Evolutionary conservation across 2,888 invertebrate species (phyloP), one percentile per base, ranked within the genome.

Genomic region (Altica lythri): DNA sequence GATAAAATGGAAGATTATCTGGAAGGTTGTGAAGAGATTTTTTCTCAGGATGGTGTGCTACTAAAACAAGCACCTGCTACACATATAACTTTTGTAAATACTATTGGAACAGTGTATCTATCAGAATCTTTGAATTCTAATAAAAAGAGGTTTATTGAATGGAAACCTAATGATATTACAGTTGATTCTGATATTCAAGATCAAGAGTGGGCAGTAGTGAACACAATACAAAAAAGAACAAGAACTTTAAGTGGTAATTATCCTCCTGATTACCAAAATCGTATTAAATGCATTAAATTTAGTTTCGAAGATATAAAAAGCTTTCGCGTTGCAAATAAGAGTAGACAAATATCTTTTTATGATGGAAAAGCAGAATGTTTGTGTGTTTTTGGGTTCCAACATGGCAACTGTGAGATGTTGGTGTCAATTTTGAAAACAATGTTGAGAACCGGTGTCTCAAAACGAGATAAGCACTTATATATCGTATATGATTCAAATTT

Each of bases 171-270:
- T 56, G 90, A 91, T 71, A 79, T 89, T 60, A 89, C 86, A 37
- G 83, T 91, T 9, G 88, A 90, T 63, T 84, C 86, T 0, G 89
- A 89, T 62, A 83, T 84, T 1, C 89, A 88, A 67, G 89, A 89
- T 69, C 88, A 89, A 68, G 91, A 90, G 69, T 92, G 92, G 92
- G 89, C 90, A 0, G 80, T 92, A 51, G 90, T 92, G 12, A 88
- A 90, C 68, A 86, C 89, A 34, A 86, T 85, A 65, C 85, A 84
- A 48, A 83, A 84, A 50, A 80, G 86, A 47, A 81, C 82, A 45
- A 79, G 85, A 45, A 85, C 85, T 0, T 71, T 82, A 2, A 83
- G 83, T 65, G 83, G 82, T 9, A 82, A 77, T 66, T 71, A 74
- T 72, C 63, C 76, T 63, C 55, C 77, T 55, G 60, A 79, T 46